A percentile compares a stretch with the other conserved stretches of the same genome.
phyloP scores from a whole-genome alignment of 2,113 vertebrate species.

The Melanocharis versteri region DNA sequence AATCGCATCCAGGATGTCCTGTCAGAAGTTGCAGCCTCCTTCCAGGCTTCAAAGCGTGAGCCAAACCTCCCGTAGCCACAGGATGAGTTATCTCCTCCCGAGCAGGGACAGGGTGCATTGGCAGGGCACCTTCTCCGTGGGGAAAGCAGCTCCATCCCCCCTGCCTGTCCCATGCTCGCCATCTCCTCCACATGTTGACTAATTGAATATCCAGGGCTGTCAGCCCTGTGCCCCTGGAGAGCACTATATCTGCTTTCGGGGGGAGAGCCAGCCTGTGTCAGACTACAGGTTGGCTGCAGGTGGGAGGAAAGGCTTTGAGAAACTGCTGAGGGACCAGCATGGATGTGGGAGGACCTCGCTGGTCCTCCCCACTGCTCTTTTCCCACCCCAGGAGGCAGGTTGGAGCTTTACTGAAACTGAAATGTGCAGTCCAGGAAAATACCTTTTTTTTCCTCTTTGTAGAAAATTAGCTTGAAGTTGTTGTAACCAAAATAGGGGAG shows the following conservation, averaged over 20 bases:
- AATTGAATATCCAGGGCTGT: not conserved
- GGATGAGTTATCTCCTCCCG: not conserved
- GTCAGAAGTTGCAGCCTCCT: conserved; percentile 21
- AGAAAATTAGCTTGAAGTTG: not conserved
- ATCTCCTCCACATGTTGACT: not conserved
- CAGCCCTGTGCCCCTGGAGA: not conserved
- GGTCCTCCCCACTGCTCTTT: not conserved
- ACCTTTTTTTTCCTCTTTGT: not conserved
- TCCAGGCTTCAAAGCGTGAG: not conserved
- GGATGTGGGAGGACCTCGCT: rapidly evolving
- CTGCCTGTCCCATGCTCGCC: rapidly evolving
- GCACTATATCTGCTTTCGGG: not conserved
- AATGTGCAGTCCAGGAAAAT: not conserved
- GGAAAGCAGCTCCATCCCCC: not conserved
- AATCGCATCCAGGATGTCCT: not conserved
- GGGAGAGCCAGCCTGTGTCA: rapidly evolving
- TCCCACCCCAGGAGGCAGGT: rapidly evolving
- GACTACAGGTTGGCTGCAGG: not conserved
- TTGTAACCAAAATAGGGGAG: not conserved
- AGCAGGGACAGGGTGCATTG: not conserved
- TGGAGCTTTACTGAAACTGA: not conserved
- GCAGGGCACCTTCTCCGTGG: not conserved
- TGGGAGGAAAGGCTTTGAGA: not conserved
- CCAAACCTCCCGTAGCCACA: rapidly evolving
- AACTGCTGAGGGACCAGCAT: rapidly evolving